Conservation (phyloP, 2,888 invertebrate genomes). For the Epiblema foenella region DNA sequence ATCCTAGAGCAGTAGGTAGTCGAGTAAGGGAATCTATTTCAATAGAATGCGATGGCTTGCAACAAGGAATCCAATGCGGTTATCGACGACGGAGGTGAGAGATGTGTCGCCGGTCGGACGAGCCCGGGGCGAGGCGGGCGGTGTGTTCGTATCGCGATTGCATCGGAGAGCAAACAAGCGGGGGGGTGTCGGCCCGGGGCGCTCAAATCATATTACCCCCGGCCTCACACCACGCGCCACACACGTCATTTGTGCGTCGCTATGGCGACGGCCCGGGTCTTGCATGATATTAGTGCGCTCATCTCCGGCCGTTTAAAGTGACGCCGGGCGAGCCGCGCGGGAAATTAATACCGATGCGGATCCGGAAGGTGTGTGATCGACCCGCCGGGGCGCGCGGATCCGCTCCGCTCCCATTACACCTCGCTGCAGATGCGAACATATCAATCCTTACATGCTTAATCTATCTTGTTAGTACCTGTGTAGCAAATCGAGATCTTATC, state of each 20-base stretch:
- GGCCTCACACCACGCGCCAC: slow-evolving; percentile 77
- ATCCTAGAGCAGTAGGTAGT: slow-evolving; percentile 63
- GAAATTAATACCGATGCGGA: slow-evolving; percentile 82
- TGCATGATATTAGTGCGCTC: slow-evolving; percentile 85
- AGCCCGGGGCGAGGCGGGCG: slow-evolving; percentile 57
- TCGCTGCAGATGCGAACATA: slow-evolving; percentile 25
- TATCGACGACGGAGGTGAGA: slow-evolving; percentile 81
- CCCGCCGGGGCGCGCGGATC: slow-evolving; percentile 25
- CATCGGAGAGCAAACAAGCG: slow-evolving; percentile 85
- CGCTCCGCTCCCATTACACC: slow-evolving; percentile 13
- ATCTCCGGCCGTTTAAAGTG: slow-evolving; percentile 83
- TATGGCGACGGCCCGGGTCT: slow-evolving; percentile 87
- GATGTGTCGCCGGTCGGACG: slow-evolving; percentile 70
- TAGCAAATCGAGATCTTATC: slow-evolving; percentile 5
- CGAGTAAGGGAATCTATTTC: slow-evolving; percentile 75
- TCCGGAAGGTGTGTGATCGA: slow-evolving; percentile 75
- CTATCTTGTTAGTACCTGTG: neutral
- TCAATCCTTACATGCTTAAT: slow-evolving; percentile 14
- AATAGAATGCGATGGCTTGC: slow-evolving; percentile 81
- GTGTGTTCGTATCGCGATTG: slow-evolving; percentile 81
- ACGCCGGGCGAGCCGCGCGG: slow-evolving; percentile 69
- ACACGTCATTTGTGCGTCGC: slow-evolving; percentile 89
- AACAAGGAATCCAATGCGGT: slow-evolving; percentile 84
- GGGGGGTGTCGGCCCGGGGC: slow-evolving; percentile 75
- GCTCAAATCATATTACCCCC: slow-evolving; percentile 85